A percentile compares a stretch with the other conserved stretches of the same genome.
Evolutionary conservation across 2,113 vertebrate species (phyloP).

Genomic region (Sarotherodon lohbergeri): DNA sequence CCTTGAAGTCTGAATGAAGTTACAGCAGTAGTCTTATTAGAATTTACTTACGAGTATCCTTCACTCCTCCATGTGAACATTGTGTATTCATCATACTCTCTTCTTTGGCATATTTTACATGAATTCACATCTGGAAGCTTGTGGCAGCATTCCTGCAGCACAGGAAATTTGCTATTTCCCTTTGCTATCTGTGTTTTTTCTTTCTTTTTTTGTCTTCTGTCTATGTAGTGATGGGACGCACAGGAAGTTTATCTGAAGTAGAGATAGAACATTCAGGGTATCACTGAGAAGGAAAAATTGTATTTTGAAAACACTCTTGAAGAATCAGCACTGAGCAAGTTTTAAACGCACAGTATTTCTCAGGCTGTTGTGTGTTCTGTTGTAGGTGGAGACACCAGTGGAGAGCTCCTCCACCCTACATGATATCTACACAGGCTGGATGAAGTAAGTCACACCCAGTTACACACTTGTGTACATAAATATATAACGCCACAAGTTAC

Average conservation of each 20-base stretch:
- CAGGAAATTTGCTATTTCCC: conserved; percentile 18
- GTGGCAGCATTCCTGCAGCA: neutral
- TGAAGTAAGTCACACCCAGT: conserved; percentile 43
- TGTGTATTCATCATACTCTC: neutral
- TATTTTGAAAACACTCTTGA: neutral
- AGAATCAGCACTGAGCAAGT: neutral
- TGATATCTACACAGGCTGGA: conserved; percentile 63
- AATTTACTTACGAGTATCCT: neutral
- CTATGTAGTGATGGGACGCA: no score
- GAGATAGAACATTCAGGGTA: neutral
- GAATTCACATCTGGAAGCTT: neutral
- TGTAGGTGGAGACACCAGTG: conserved; percentile 39
- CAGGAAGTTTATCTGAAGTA: neutral
- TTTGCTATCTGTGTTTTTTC: neutral
- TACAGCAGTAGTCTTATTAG: neutral
- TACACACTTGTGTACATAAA: neutral
- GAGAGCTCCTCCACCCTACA: conserved; percentile 24
- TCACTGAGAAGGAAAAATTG: neutral
- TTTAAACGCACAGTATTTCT: neutral
- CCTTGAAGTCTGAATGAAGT: neutral
- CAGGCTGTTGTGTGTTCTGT: neutral
- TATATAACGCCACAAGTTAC: neutral
- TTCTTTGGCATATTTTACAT: neutral
- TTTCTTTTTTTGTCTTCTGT: neutral
- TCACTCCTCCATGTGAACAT: neutral